phyloP scores from a whole-genome alignment of 92 coral and sea anemone species.

The Blastomussa wellsi region DNA sequence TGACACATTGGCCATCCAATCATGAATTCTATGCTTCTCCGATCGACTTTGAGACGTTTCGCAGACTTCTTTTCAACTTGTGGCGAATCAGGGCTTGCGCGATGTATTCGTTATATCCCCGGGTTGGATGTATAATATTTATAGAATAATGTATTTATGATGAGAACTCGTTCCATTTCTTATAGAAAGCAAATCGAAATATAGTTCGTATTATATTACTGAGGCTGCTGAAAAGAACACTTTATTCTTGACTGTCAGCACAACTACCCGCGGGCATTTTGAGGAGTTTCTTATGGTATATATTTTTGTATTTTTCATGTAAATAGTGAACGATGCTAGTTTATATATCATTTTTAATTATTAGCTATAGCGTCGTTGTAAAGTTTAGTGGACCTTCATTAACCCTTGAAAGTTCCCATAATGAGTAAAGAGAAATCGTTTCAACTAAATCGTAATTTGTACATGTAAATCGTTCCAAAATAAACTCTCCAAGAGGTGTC shows the following conservation, averaged over 20 bases:
- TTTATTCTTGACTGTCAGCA: background rate
- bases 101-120: background rate
- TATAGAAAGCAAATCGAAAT: background rate
- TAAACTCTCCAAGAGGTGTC: background rate
- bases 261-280: background rate
- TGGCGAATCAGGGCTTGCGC: background rate
- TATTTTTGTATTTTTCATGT: slow-evolving; percentile 40
- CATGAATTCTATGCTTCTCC: no score
- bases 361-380: background rate
- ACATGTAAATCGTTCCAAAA: background rate
- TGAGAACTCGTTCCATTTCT: background rate
- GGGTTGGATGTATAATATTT: background rate
- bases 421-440: background rate
- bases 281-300: background rate
- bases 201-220: background rate
- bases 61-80: background rate
- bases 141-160: slow-evolving; percentile 35
- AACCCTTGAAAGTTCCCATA: background rate
- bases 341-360: slow-evolving; percentile 14
- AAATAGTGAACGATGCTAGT: slow-evolving; percentile 15
- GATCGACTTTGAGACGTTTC: background rate
- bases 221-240: background rate
- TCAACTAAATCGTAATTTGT: background rate
- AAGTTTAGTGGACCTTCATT: background rate
- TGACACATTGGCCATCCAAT: background rate